These are phyloP conservation scores for Xiphorhynchus elegans DNA, from an alignment of 2,113 vertebrate species.

Conservation along the genomic window DNA sequence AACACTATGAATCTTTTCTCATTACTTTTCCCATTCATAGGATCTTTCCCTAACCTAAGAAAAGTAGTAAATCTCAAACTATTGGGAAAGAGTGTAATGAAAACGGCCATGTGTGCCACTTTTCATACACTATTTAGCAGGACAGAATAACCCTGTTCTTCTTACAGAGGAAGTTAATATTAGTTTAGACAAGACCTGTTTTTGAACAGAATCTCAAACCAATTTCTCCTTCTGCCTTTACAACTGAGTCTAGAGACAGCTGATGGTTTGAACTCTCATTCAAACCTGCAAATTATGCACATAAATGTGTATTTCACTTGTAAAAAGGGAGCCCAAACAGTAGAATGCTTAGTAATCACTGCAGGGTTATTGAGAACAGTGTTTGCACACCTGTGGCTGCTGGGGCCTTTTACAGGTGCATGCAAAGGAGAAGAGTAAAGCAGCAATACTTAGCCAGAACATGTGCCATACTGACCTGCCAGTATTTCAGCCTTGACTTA, in stretches of 20 bases:
- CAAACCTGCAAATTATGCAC: not conserved
- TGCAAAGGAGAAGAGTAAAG: not conserved
- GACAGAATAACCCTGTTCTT: not conserved
- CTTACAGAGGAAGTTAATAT: not conserved
- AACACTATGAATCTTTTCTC: not conserved
- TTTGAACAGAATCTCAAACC: not conserved
- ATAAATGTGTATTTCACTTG: not conserved
- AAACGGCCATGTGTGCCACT: not conserved
- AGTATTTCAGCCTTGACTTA: not conserved
- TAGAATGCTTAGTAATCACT: not conserved
- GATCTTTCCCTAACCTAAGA: not conserved
- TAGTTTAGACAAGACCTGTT: not conserved
- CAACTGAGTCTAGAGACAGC: not conserved
- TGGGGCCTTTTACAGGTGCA: not conserved
- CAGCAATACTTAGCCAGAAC: not conserved
- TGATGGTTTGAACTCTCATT: not conserved
- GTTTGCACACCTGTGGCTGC: not conserved
- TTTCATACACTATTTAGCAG: not conserved
- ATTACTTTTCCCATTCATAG: not conserved
- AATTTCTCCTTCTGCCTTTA: not conserved
- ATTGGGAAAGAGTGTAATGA: not conserved
- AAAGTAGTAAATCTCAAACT: not conserved
- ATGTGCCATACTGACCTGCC: not conserved
- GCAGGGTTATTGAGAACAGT: not conserved
- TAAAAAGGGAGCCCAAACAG: not conserved